Conservation (phyloP, 2,113 vertebrate species). For the Panthera tigris region DNA sequence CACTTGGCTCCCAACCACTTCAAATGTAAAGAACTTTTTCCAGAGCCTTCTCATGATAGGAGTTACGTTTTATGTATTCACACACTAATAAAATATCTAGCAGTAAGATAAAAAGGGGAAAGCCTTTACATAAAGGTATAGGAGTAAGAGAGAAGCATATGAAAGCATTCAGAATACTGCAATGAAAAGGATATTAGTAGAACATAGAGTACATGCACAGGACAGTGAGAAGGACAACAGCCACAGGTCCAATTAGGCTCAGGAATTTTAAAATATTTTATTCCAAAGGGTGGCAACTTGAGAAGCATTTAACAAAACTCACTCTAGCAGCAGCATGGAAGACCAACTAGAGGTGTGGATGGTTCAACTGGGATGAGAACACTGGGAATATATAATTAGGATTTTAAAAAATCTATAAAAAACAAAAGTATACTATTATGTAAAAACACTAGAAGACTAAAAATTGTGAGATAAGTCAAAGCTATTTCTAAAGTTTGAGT, state of each 20-base stretch:
- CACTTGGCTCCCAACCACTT: neutral
- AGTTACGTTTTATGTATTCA: neutral
- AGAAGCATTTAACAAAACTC: neutral
- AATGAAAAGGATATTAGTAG: neutral
- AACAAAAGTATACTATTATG: neutral
- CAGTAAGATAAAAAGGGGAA: neutral
- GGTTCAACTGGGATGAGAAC: neutral
- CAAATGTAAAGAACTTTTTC: neutral
- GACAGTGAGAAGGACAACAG: neutral
- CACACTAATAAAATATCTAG: neutral
- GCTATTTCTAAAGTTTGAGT: neutral
- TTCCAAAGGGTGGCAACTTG: neutral
- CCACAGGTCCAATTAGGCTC: neutral
- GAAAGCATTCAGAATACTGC: neutral
- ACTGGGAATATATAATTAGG: neutral
- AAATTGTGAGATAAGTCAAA: neutral
- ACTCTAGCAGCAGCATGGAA: neutral
- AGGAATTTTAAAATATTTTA: neutral
- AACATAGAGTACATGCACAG: neutral
- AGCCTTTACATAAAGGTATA: neutral
- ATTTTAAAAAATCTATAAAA: neutral
- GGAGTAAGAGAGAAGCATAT: neutral
- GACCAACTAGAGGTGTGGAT: neutral
- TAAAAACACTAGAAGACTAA: neutral
- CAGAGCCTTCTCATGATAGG: neutral